These are phyloP conservation scores for Sebastes vulpes DNA, from an alignment of 2,797 vertebrate genomes.

Conservation along the genomic window DNA sequence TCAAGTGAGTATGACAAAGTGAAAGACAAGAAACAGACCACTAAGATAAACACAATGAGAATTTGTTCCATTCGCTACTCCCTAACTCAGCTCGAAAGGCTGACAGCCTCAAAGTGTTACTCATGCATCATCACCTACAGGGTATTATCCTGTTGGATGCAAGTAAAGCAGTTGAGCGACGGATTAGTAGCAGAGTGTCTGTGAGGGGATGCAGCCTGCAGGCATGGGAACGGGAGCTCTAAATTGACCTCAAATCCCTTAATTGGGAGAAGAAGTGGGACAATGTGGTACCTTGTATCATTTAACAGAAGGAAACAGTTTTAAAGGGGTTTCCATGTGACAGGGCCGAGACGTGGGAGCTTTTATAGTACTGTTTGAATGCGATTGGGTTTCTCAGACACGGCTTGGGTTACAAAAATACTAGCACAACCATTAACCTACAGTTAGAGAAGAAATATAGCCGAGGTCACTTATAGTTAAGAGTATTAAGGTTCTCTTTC, in stretches of 20 bases:
- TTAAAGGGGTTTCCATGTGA: conserved; percentile 46
- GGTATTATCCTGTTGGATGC: conserved; percentile 25
- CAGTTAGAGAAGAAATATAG: background rate
- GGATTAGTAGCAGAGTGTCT: conserved; percentile 41
- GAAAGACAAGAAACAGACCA: conserved; percentile 4
- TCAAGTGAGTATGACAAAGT: background rate
- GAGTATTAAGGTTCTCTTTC: background rate
- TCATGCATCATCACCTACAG: conserved; percentile 21
- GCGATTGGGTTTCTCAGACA: conserved; percentile 27
- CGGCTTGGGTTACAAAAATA: background rate
- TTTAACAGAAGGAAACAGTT: conserved; percentile 33
- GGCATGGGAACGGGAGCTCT: conserved; percentile 43
- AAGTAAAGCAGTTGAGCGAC: conserved; percentile 27
- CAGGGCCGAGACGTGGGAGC: conserved; percentile 1
- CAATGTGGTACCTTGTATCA: conserved; percentile 16
- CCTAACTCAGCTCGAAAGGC: conserved; percentile 2
- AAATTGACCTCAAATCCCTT: conserved; percentile 66
- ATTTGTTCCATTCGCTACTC: conserved; percentile 14
- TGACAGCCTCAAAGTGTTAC: conserved; percentile 3
- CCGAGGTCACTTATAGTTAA: background rate
- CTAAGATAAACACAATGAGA: conserved; percentile 2
- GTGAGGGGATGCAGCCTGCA: conserved; percentile 48
- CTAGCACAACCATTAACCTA: conserved; percentile 3
- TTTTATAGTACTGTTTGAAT: conserved; percentile 14
- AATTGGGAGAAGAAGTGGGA: conserved; percentile 58